Conservation (phyloP, 2,113 vertebrate genomes). For the Brachyhypopomus occidentalis region DNA sequence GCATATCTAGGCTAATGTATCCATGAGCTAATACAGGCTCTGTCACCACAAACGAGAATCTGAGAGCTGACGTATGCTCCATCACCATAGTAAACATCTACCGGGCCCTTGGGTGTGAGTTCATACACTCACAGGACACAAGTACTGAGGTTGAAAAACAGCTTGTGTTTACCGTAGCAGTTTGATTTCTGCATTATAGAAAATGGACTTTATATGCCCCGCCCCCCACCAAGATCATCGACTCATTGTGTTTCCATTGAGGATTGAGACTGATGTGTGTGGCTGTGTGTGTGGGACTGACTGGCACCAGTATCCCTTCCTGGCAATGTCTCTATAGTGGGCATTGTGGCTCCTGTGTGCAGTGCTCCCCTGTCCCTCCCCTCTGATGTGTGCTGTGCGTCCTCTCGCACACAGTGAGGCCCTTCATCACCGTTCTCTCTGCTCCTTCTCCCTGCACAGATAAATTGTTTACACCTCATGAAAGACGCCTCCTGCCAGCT, state of each 20-base stretch:
- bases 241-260: not conserved
- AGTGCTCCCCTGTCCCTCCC: constrained; percentile 42
- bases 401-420: constrained; percentile 7
- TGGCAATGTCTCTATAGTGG: constrained; percentile 17
- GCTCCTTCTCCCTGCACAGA: constrained; percentile 81
- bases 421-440: constrained; percentile 62
- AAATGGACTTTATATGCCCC: not conserved
- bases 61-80: not conserved
- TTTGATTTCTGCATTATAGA: not conserved
- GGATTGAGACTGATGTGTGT: not conserved
- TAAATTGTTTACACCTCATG: constrained; percentile 93
- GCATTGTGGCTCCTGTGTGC: constrained; percentile 55
- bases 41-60: no score
- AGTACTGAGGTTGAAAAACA: not conserved
- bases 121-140: not conserved
- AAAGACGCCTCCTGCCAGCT: constrained; percentile 83
- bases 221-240: no score
- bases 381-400: constrained; percentile 55
- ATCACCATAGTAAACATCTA: not conserved
- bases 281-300: constrained; percentile 2
- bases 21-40: no score
- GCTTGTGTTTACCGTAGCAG: not conserved
- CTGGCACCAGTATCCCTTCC: not conserved
- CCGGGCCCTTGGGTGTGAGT: not conserved
- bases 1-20: no score